Evolutionary conservation across 2,888 invertebrate genomes (phyloP).

Genomic region (Acrocyrtus sp.): DNA sequence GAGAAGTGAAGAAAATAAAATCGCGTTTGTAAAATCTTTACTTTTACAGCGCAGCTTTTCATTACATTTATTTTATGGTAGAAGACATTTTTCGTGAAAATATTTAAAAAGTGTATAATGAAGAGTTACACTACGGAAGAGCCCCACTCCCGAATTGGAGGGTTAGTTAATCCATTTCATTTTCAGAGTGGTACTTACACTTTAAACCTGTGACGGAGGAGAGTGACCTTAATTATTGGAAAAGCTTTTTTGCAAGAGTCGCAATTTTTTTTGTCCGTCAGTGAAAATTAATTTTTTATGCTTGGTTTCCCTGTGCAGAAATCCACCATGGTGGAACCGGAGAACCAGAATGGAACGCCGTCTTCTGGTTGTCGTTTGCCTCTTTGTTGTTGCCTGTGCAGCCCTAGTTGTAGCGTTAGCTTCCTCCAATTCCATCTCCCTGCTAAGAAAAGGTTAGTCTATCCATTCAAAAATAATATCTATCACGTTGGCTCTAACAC

Average conservation of each 20-base stretch:
- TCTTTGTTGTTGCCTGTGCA: conserved; percentile 73
- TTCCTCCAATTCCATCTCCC: conserved; percentile 65
- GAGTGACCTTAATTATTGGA: neutral
- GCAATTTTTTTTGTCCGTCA: neutral
- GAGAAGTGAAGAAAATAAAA: too few relatives aligned
- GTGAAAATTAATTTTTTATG: too few relatives aligned
- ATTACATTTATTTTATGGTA: too few relatives aligned
- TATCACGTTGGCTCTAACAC: too few relatives aligned
- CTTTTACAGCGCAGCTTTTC: too few relatives aligned
- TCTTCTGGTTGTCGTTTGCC: conserved; percentile 72
- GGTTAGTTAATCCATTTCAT: conserved; percentile 15
- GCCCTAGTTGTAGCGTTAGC: conserved; percentile 74
- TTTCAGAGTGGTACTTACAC: neutral
- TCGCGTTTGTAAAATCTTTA: too few relatives aligned
- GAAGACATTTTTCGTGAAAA: too few relatives aligned
- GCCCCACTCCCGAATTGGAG: conserved; percentile 19
- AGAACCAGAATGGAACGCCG: conserved; percentile 78
- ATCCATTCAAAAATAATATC: too few relatives aligned
- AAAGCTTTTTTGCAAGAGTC: neutral
- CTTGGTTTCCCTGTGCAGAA: conserved; percentile 73
- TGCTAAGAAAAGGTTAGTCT: conserved; percentile 38
- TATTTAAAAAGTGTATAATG: conserved; percentile 10
- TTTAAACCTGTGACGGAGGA: neutral
- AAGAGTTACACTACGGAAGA: conserved; percentile 34
- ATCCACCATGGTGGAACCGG: conserved; percentile 84